Conservation (phyloP, 2,888 invertebrate species). For the Norana najaformis region DNA sequence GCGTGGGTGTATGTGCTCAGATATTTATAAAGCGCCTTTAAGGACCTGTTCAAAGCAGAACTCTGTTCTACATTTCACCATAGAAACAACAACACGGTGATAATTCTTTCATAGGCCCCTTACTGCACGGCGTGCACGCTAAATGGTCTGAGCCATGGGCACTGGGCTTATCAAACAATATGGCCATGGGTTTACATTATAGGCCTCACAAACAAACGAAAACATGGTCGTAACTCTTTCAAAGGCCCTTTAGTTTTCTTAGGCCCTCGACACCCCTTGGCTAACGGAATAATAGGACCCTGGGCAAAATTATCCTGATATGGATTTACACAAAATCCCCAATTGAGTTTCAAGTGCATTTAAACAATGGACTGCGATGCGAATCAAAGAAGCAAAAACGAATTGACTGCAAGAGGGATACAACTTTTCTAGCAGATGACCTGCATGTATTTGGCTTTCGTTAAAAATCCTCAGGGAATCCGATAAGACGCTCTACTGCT, state of each 20-base stretch:
- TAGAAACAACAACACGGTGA: neutral
- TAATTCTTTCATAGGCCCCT: neutral
- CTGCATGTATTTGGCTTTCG: too few species aligned
- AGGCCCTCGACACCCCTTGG: neutral
- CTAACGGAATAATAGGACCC: neutral
- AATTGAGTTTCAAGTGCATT: conserved; percentile 13
- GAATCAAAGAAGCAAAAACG: neutral
- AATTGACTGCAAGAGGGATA: neutral
- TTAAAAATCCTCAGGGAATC: too few species aligned
- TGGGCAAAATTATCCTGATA: neutral
- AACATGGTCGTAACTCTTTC: neutral
- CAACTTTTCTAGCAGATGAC: too few species aligned
- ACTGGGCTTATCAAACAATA: neutral
- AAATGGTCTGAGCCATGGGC: too few species aligned
- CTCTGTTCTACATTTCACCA: neutral
- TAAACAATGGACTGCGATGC: neutral
- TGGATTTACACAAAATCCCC: neutral
- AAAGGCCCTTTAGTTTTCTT: neutral
- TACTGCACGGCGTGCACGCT: too few species aligned
- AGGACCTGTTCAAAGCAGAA: neutral
- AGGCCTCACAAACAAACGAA: neutral
- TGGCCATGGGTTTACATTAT: conserved; percentile 31
- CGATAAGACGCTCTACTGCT: too few species aligned
- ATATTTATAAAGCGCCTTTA: too few species aligned
- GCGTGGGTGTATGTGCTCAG: too few species aligned